Percentiles rank a stretch among this genome's conserved stretches.
These are phyloP conservation scores for Cyprinodon tularosa DNA, from an alignment of 2,113 vertebrate species.

Conservation along the genomic window DNA sequence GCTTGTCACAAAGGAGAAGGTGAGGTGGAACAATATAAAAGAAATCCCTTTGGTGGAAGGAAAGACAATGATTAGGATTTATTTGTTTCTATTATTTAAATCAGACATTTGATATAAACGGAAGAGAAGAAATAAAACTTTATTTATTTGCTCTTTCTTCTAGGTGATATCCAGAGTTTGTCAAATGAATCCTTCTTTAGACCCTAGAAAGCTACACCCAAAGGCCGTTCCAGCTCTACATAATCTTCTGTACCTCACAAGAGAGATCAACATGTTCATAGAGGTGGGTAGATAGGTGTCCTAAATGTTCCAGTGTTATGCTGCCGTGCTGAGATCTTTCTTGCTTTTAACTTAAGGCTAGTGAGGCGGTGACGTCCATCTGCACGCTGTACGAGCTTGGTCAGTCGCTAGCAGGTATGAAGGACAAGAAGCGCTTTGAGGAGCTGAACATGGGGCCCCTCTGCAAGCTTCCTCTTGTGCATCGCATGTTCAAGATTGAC, in stretches of 20 bases:
- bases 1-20: conserved; percentile 76
- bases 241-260: conserved; percentile 72
- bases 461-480: conserved; percentile 80
- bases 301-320: neutral
- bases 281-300: conserved; percentile 54
- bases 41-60: neutral
- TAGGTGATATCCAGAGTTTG: conserved; percentile 76
- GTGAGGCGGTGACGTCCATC: conserved; percentile 66
- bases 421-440: conserved; percentile 80
- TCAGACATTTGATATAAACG: neutral
- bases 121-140: neutral
- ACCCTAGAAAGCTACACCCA: conserved; percentile 36
- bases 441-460: conserved; percentile 82
- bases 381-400: conserved; percentile 82
- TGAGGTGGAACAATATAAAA: conserved; percentile 22
- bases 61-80: too few relatives aligned
- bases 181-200: conserved; percentile 52
- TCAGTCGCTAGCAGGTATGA: conserved; percentile 75
- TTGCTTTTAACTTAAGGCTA: conserved; percentile 51
- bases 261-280: conserved; percentile 79
- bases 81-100: too few relatives aligned
- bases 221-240: conserved; percentile 60
- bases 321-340: neutral
- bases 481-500: conserved; percentile 79
- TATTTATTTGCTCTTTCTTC: neutral